Conservation (phyloP, 2,113 vertebrate genomes). For the Phaethon lepturus region DNA sequence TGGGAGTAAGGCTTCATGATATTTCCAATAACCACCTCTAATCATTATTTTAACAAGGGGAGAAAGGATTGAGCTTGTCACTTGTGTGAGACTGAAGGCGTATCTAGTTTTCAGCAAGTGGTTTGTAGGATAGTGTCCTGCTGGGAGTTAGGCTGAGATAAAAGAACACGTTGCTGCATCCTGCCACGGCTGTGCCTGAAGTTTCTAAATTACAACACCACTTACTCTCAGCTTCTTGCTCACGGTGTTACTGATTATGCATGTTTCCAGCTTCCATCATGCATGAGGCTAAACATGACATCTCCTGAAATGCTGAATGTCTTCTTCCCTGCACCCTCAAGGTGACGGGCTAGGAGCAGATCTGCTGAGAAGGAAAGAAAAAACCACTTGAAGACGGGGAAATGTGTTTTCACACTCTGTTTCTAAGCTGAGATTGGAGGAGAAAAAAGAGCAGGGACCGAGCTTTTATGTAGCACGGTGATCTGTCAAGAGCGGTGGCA, state of each 20-base stretch:
- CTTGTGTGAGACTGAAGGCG: neutral
- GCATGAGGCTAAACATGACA: neutral
- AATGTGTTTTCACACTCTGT: neutral
- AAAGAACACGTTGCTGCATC: neutral
- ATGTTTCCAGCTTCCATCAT: neutral
- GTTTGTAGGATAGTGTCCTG: neutral
- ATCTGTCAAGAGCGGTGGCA: conserved; percentile 29
- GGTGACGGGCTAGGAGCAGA: neutral
- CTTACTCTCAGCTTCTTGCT: neutral
- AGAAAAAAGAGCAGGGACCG: neutral
- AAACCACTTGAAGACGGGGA: neutral
- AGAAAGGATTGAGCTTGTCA: neutral
- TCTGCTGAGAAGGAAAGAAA: neutral
- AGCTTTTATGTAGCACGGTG: neutral
- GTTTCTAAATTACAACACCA: neutral
- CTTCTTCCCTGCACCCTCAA: neutral
- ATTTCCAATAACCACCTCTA: neutral
- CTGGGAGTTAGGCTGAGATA: neutral
- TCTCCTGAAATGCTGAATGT: neutral
- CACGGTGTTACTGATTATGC: neutral
- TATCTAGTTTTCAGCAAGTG: neutral
- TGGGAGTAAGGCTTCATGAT: neutral
- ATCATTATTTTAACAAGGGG: neutral
- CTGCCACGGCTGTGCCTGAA: neutral
- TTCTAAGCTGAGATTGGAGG: neutral